Percentiles rank a stretch among this genome's conserved stretches.
Evolutionary conservation across 92 coral and sea anemone species (phyloP).

Genomic region (Micromussa lordhowensis): DNA sequence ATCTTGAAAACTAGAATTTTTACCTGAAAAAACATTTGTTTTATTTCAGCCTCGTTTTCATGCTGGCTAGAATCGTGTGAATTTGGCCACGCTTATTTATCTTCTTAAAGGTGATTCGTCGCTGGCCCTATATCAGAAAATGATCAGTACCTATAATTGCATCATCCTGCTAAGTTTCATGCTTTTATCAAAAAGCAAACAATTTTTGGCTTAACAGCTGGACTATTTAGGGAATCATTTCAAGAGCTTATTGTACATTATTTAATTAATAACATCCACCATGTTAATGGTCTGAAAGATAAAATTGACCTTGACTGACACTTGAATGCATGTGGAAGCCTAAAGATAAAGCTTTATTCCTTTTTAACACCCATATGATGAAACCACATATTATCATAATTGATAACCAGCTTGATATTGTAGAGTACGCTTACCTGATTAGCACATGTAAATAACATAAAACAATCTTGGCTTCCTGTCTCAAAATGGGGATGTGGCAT

Average conservation of each 20-base stretch:
- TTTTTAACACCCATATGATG: no score
- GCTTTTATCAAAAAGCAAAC: no score
- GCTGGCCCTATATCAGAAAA: not conserved
- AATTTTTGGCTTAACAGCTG: no score
- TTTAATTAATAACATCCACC: no score
- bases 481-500: constrained; percentile 95
- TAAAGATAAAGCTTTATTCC: no score
- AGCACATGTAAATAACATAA: constrained; percentile 50
- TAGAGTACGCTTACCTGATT: constrained; percentile 39
- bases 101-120: not conserved
- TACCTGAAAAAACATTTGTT: constrained; percentile 21
- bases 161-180: constrained; percentile 28
- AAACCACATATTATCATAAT: no score
- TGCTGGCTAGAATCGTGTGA: constrained; percentile 23
- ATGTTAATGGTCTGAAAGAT: no score
- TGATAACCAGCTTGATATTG: not conserved
- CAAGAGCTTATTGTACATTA: no score
- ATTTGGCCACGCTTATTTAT: constrained; percentile 23
- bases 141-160: constrained; percentile 18
- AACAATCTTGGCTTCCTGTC: constrained; percentile 85
- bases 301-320: no score
- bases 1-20: not conserved
- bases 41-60: no score
- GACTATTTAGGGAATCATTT: no score
- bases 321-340: no score